Percentiles rank a stretch among this genome's conserved stretches.
These are phyloP conservation scores for Cyprinodon diabolis DNA, from an alignment of 2,797 vertebrate species.

Conservation along the genomic window DNA sequence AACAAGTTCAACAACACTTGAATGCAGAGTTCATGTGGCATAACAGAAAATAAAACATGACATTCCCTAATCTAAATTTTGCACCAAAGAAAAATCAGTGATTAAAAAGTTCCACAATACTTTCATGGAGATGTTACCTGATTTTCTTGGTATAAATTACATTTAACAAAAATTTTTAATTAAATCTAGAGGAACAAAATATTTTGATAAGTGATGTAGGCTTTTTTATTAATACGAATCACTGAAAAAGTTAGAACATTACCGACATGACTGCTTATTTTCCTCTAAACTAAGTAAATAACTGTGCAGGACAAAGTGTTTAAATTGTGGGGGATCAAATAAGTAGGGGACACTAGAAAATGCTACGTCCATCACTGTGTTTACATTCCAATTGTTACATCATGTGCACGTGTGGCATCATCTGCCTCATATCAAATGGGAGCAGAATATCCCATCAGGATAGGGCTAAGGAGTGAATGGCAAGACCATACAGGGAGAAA, in stretches of 20 bases:
- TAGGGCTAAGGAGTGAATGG: slow-evolving; percentile 2
- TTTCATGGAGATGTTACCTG: background rate
- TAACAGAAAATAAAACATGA: background rate
- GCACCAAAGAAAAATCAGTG: background rate
- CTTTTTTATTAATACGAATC: background rate
- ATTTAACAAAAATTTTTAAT: background rate
- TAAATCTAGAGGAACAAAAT: background rate
- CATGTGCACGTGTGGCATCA: slow-evolving; percentile 43
- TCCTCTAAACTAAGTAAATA: background rate
- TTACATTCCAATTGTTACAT: slow-evolving; percentile 32
- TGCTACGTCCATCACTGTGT: slow-evolving; percentile 26
- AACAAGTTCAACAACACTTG: background rate
- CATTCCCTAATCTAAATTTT: background rate
- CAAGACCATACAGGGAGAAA: background rate
- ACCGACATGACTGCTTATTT: background rate
- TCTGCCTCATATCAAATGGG: slow-evolving; percentile 46
- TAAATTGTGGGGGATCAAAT: background rate
- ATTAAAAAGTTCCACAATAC: background rate
- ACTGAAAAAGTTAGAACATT: background rate
- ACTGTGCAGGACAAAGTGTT: background rate
- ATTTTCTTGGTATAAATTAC: background rate
- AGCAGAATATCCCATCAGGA: slow-evolving; percentile 45
- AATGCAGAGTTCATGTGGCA: background rate
- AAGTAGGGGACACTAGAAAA: slow-evolving; percentile 31
- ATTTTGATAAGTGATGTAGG: background rate